phyloP scores from a whole-genome alignment of 2,888 invertebrate genomes.

The Metallyticus violacea region DNA sequence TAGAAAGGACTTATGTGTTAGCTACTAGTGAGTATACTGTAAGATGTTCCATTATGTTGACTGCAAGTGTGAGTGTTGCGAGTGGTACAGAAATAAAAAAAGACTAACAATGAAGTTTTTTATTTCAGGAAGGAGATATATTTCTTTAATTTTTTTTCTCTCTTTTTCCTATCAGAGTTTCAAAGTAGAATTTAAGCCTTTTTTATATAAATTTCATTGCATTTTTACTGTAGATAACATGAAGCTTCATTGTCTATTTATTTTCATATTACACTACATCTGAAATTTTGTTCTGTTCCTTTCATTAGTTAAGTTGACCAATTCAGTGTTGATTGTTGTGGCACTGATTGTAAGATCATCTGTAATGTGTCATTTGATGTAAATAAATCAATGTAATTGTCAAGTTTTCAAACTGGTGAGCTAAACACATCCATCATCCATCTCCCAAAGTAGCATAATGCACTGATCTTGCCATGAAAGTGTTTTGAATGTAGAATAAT shows the following conservation, averaged over 20 bases:
- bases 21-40: neutral
- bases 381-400: constrained; percentile 19
- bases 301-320: constrained; percentile 7
- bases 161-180: neutral
- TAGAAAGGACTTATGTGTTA: neutral
- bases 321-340: constrained; percentile 18
- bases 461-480: too few relatives aligned
- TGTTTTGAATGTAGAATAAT: too few relatives aligned
- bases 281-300: neutral
- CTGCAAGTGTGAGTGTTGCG: neutral
- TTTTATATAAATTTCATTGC: constrained; percentile 16
- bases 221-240: constrained; percentile 9
- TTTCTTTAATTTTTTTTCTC: neutral
- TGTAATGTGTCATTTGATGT: constrained; percentile 20
- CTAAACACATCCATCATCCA: neutral
- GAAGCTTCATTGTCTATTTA: constrained; percentile 7
- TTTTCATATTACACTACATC: constrained; percentile 7
- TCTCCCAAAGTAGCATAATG: neutral
- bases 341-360: constrained; percentile 10
- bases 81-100: neutral
- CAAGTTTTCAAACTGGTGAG: neutral
- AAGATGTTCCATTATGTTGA: neutral
- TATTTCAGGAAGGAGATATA: neutral
- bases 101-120: neutral
- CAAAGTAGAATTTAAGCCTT: neutral